Evolutionary conservation across 2,888 invertebrate genomes (phyloP).

Genomic region (Coenonympha arcania): DNA sequence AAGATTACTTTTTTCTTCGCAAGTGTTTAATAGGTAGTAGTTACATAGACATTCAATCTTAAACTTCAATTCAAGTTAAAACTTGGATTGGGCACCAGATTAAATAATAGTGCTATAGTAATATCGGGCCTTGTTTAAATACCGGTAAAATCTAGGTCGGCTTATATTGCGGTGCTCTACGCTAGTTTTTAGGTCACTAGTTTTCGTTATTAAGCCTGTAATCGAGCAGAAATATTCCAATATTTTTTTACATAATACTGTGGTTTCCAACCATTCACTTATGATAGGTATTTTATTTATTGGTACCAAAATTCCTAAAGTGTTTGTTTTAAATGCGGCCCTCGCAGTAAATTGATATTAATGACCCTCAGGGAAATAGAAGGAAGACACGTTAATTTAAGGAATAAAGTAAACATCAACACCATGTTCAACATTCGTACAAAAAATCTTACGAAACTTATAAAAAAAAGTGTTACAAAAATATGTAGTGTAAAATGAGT

Average conservation of each 20-base stretch:
- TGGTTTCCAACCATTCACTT: too few species aligned
- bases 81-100: too few species aligned
- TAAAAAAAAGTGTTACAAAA: background rate
- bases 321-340: too few species aligned
- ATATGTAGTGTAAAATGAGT: slow-evolving; percentile 1
- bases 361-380: background rate
- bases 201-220: background rate
- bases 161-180: background rate
- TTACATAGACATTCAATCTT: too few species aligned
- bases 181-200: slow-evolving; percentile 5
- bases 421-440: background rate
- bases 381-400: background rate
- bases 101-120: too few species aligned
- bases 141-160: slow-evolving; percentile 4
- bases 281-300: too few species aligned
- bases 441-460: background rate
- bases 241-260: too few species aligned
- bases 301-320: too few species aligned
- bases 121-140: background rate
- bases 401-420: slow-evolving; percentile 13
- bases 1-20: too few species aligned
- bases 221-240: background rate
- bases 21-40: background rate
- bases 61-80: too few species aligned
- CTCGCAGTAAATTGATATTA: too few species aligned